Evolutionary conservation across 2,113 vertebrate genomes (phyloP).

Genomic region (Plecturocebus donacophilus): DNA sequence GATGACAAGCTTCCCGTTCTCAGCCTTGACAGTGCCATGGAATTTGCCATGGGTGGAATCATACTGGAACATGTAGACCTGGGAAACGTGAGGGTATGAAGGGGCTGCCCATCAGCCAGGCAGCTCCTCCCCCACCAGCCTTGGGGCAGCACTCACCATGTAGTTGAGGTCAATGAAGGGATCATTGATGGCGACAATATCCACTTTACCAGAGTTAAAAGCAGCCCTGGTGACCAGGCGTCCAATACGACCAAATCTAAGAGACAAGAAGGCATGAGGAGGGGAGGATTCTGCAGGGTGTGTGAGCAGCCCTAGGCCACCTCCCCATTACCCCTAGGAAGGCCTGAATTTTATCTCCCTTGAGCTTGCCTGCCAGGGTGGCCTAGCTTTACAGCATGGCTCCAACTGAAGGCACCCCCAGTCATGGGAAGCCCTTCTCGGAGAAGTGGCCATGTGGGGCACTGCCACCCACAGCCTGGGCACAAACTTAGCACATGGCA

Average conservation of each 20-base stretch:
- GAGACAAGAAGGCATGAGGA: background rate
- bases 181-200: constrained; percentile 97
- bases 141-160: constrained; percentile 89
- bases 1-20: too few relatives aligned
- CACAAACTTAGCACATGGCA: background rate
- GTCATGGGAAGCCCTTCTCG: background rate
- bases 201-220: constrained; percentile 86
- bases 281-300: too few relatives aligned
- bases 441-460: background rate
- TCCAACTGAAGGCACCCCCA: too few relatives aligned
- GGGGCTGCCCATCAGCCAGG: fast-evolving
- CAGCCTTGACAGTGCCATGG: too few relatives aligned
- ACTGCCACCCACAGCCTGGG: background rate
- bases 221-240: constrained; percentile 95
- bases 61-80: constrained; percentile 91
- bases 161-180: constrained; percentile 98
- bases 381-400: background rate
- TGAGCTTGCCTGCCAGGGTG: background rate
- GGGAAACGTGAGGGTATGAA: fast-evolving
- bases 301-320: fast-evolving
- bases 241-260: constrained; percentile 97
- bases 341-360: background rate
- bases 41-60: too few relatives aligned
- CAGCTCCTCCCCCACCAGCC: background rate
- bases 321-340: background rate